Evolutionary conservation across 2,113 vertebrate species (phyloP).

Genomic region (Salvelinus fontinalis): DNA sequence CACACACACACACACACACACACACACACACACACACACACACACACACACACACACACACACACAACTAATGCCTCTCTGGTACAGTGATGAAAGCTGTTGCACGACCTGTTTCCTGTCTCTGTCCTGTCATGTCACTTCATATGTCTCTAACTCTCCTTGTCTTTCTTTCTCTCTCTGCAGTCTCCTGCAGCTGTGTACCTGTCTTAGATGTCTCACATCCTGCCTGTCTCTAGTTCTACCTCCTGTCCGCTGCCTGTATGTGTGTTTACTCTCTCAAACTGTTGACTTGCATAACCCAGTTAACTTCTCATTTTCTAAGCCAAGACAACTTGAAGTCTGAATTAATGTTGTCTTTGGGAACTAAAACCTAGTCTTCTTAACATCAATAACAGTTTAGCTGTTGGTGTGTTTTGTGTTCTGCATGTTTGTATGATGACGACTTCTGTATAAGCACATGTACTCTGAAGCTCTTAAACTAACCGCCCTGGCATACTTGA

Average conservation of each 20-base stretch:
- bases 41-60: not conserved
- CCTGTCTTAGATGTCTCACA: conserved; percentile 76
- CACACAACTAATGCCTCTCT: conserved; percentile 38
- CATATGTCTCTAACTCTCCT: conserved; percentile 56
- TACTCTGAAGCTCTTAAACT: no score
- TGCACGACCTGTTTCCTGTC: conserved; percentile 55
- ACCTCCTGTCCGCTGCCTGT: conserved; percentile 73
- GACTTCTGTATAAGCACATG: no score
- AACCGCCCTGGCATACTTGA: no score
- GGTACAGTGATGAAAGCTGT: not conserved
- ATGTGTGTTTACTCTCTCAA: conserved; percentile 51
- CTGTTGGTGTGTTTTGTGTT: no score
- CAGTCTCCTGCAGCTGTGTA: conserved; percentile 49
- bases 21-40: not conserved
- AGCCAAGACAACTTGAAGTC: no score
- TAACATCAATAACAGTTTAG: no score
- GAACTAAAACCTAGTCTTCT: no score
- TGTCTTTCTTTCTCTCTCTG: not conserved
- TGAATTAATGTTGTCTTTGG: no score
- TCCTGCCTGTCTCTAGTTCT: conserved; percentile 74
- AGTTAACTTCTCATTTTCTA: not conserved
- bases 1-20: not conserved
- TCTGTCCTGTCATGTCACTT: conserved; percentile 32
- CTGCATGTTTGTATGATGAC: no score
- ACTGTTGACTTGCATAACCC: no score